phyloP scores from a whole-genome alignment of 2,888 invertebrate genomes.

The Holacanthella duospinosa region DNA sequence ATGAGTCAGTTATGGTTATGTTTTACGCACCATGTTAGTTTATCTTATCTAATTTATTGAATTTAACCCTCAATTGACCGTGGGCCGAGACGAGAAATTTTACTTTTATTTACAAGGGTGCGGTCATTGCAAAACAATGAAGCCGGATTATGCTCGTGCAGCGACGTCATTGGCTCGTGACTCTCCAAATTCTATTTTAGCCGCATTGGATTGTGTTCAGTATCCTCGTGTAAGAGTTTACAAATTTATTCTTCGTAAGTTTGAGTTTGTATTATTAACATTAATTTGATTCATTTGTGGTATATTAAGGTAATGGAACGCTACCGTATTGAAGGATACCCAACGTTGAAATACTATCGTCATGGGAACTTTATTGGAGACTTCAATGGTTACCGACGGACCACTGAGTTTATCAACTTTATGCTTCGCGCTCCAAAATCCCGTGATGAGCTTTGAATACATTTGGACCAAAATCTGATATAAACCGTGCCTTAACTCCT shows the following conservation, averaged over 20 bases:
- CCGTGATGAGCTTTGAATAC: slow-evolving; percentile 27
- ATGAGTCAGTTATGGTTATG: slow-evolving; percentile 59
- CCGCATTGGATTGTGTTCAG: slow-evolving; percentile 50
- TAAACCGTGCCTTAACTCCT: not conserved
- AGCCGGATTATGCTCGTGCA: slow-evolving; percentile 54
- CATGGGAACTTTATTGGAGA: slow-evolving; percentile 52
- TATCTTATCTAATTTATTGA: not conserved
- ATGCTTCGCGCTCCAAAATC: slow-evolving; percentile 40
- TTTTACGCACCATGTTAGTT: slow-evolving; percentile 63
- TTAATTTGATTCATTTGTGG: not conserved
- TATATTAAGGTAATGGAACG: slow-evolving; percentile 17
- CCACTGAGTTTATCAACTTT: slow-evolving; percentile 50
- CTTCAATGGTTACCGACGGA: slow-evolving; percentile 50
- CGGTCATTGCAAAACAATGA: slow-evolving; percentile 57
- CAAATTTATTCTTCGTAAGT: not conserved
- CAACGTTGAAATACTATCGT: slow-evolving; percentile 65
- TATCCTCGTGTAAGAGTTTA: slow-evolving; percentile 18
- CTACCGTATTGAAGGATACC: slow-evolving; percentile 63
- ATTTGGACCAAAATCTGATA: not conserved
- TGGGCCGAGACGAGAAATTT: no score
- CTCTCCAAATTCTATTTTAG: slow-evolving; percentile 43
- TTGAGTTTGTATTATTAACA: not conserved
- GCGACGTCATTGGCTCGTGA: slow-evolving; percentile 47
- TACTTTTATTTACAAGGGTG: no score
- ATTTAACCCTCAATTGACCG: no score